Conservation (phyloP, 2,113 vertebrate genomes). For the Coturnix japonica region DNA sequence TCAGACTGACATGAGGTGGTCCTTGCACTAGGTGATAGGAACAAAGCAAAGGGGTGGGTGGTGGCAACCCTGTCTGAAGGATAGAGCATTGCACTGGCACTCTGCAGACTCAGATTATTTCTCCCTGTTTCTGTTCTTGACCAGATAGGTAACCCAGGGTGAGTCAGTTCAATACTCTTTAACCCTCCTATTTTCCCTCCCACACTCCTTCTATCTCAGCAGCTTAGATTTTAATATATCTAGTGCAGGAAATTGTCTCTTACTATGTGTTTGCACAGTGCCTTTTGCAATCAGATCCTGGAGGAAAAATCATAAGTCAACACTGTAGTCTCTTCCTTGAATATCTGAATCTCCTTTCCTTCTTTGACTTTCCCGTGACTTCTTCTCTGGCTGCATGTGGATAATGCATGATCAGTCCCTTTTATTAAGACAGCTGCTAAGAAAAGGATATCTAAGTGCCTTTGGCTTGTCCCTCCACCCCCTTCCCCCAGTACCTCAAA, state of each 20-base stretch:
- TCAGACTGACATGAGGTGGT: not conserved
- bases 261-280: not conserved
- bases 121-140: constrained; percentile 36
- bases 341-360: constrained; percentile 36
- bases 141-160: constrained; percentile 45
- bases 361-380: constrained; percentile 37
- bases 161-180: constrained; percentile 35
- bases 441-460: not conserved
- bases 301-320: constrained; percentile 42
- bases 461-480: not conserved
- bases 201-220: constrained; percentile 45
- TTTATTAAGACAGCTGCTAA: not conserved
- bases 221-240: constrained; percentile 44
- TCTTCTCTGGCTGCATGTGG: not conserved
- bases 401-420: not conserved
- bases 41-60: constrained; percentile 3
- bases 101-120: constrained; percentile 30
- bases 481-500: not conserved
- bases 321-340: constrained; percentile 34
- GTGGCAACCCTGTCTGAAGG: constrained; percentile 18
- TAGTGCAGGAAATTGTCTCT: constrained; percentile 50
- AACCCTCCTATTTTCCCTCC: constrained; percentile 47
- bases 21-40: not conserved
- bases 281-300: constrained; percentile 36
- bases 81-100: not conserved